Percentiles rank a stretch among this genome's conserved stretches.
These are phyloP conservation scores for Diarsia mendica DNA, from an alignment of 2,888 invertebrate species.

Conservation along the genomic window DNA sequence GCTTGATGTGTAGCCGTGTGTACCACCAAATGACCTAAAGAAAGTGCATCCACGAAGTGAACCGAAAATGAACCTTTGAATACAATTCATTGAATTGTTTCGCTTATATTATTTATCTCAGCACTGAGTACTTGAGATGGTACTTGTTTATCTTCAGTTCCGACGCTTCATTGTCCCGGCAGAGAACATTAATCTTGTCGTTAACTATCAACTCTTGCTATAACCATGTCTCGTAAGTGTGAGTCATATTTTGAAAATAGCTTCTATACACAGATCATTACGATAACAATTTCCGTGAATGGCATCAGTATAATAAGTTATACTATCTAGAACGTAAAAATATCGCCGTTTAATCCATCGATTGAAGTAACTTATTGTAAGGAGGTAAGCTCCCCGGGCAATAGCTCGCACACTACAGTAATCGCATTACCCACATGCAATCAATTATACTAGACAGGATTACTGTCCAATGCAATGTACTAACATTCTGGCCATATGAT, in stretches of 20 bases:
- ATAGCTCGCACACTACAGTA: slow-evolving; percentile 79
- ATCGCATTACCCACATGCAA: slow-evolving; percentile 83
- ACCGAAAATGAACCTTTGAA: slow-evolving; percentile 43
- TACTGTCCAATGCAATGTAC: slow-evolving; percentile 33
- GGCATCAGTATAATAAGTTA: slow-evolving; percentile 26
- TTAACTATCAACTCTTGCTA: slow-evolving; percentile 61
- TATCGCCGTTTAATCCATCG: slow-evolving; percentile 55
- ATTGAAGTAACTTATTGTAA: slow-evolving; percentile 64
- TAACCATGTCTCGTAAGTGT: slow-evolving; percentile 49
- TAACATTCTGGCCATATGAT: slow-evolving; percentile 34
- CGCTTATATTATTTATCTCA: slow-evolving; percentile 68
- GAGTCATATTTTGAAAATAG: slow-evolving; percentile 53
- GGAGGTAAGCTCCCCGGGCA: slow-evolving; percentile 72
- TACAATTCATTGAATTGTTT: slow-evolving; percentile 66
- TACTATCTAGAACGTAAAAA: slow-evolving; percentile 19
- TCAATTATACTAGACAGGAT: slow-evolving; percentile 80
- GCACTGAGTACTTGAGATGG: slow-evolving; percentile 69
- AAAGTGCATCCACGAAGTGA: slow-evolving; percentile 57
- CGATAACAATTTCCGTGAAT: slow-evolving; percentile 23
- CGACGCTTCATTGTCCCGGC: slow-evolving; percentile 70
- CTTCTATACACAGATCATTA: slow-evolving; percentile 13
- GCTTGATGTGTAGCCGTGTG: no score
- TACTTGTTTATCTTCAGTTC: slow-evolving; percentile 74
- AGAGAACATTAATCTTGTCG: slow-evolving; percentile 69
- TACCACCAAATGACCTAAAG: slow-evolving; percentile 35